Evolutionary conservation across 2,113 vertebrate genomes (phyloP).

Genomic region (Ochotona princeps): DNA sequence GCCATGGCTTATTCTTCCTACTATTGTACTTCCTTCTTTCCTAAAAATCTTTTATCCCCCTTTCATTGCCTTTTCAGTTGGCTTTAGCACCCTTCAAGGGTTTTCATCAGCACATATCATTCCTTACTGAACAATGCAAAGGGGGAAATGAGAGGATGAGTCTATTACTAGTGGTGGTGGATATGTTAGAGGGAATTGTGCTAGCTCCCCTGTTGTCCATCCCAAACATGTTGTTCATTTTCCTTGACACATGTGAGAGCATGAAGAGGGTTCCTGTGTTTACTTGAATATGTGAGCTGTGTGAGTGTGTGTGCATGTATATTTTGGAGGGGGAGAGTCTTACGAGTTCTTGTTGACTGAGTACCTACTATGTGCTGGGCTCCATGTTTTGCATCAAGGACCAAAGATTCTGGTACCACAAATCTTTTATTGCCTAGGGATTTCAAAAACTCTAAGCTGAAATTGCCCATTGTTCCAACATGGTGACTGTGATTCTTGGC

Average conservation of each 20-base stretch:
- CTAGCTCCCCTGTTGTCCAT: slow-evolving; percentile 23
- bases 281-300: neutral
- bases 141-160: neutral
- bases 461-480: neutral
- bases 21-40: slow-evolving; percentile 61
- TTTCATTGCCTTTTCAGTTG: slow-evolving; percentile 47
- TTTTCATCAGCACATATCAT: slow-evolving; percentile 66
- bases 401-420: neutral
- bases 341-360: neutral
- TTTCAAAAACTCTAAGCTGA: neutral
- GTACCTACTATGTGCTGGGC: neutral
- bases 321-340: too few species aligned
- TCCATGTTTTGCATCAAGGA: neutral
- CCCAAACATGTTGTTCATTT: slow-evolving; percentile 26
- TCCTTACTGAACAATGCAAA: slow-evolving; percentile 62
- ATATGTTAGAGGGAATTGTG: neutral
- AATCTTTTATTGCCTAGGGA: neutral
- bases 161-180: slow-evolving; percentile 31
- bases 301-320: too few species aligned
- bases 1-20: slow-evolving; percentile 60
- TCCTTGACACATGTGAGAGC: neutral
- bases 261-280: neutral
- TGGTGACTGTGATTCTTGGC: neutral
- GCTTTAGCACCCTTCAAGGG: slow-evolving; percentile 63
- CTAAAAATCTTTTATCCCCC: slow-evolving; percentile 27